A percentile compares a stretch with the other conserved stretches of the same genome.
Conservation (phyloP, 2,888 invertebrate species). For the Tetramorium bicarinatum region DNA sequence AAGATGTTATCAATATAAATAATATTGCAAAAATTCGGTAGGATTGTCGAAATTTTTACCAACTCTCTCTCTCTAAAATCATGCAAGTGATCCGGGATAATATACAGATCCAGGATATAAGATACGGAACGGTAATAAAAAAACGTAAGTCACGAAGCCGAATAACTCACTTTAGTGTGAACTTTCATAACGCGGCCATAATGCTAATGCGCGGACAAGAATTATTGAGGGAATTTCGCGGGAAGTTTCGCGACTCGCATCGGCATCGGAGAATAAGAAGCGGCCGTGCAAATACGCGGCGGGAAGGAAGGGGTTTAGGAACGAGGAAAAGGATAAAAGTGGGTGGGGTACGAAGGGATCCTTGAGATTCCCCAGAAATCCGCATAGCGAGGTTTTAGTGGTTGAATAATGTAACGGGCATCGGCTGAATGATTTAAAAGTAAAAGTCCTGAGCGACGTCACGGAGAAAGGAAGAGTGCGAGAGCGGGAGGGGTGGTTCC, state of each 20-base stretch:
- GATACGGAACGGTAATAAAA: constrained; percentile 13
- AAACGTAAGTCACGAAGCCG: constrained; percentile 26
- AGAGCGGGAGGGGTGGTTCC: not conserved
- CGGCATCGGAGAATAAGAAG: constrained; percentile 62
- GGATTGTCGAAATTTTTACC: not conserved
- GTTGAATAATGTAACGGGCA: constrained; percentile 84
- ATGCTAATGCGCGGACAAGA: constrained; percentile 59
- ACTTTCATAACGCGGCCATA: constrained; percentile 59
- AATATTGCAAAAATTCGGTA: not conserved
- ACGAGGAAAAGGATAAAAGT: constrained; percentile 47
- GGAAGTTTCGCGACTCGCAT: constrained; percentile 55
- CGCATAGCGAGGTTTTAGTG: constrained; percentile 79
- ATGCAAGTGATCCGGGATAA: not conserved
- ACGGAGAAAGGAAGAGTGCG: constrained; percentile 58
- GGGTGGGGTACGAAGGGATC: constrained; percentile 62
- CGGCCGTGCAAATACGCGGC: constrained; percentile 60
- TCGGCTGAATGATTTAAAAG: constrained; percentile 84
- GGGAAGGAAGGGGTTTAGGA: constrained; percentile 10
- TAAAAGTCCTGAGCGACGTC: constrained; percentile 81
- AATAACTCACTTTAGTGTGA: constrained; percentile 46
- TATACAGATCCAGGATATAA: not conserved
- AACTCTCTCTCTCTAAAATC: not conserved
- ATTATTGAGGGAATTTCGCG: constrained; percentile 69
- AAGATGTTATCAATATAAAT: not conserved
- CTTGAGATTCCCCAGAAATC: constrained; percentile 74